These are phyloP conservation scores for Plebejus argus DNA, from an alignment of 2,888 invertebrate species.

Conservation along the genomic window DNA sequence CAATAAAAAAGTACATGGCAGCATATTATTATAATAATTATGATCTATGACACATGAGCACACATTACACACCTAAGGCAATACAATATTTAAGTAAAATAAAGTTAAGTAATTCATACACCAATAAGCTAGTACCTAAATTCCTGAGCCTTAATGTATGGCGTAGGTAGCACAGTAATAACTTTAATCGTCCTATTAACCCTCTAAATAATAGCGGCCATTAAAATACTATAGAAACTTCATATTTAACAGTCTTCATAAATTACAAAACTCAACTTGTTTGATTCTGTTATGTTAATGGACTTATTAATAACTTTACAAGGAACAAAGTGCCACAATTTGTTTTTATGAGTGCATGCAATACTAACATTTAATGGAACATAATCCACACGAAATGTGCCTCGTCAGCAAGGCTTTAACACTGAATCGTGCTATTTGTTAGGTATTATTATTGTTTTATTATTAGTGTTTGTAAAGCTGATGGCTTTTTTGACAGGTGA, in stretches of 20 bases:
- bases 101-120: not conserved
- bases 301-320: constrained; percentile 22
- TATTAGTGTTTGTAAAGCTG: too few relatives aligned
- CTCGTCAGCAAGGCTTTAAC: too few relatives aligned
- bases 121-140: not conserved
- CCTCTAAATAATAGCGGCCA: not conserved
- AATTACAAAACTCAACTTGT: constrained; percentile 8
- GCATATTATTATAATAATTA: too few relatives aligned
- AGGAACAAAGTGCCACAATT: constrained; percentile 20
- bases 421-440: too few relatives aligned
- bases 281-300: constrained; percentile 27
- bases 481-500: too few relatives aligned
- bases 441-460: too few relatives aligned
- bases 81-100: not conserved
- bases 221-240: constrained; percentile 14
- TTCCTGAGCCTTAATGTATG: not conserved
- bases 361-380: constrained; percentile 26
- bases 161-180: not conserved
- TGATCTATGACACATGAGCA: too few relatives aligned
- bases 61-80: too few relatives aligned
- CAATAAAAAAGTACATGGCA: too few relatives aligned
- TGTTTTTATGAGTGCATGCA: constrained; percentile 24
- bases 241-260: constrained; percentile 21
- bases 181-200: constrained; percentile 15
- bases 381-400: not conserved